Base-by-base conservation (phyloP, 2,888 invertebrate genomes). In the Cataglyphis altisquamis region DNA sequence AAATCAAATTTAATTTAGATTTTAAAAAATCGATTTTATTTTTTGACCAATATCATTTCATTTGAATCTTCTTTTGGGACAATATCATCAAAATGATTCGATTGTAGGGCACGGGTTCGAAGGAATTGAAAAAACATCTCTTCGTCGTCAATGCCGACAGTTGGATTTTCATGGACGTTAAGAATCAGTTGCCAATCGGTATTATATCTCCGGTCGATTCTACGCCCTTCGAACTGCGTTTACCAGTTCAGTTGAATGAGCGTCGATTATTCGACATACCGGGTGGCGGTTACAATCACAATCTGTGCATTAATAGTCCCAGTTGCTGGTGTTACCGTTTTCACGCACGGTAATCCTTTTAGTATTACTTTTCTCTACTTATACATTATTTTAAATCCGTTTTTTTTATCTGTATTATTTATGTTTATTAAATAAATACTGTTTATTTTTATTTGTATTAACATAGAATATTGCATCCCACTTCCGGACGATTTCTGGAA, bases 201-300 rank as follows among this genome's bases (percentile, higher is more conserved):
- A 60, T 39, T 66, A 89, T 91, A 41, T 55, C 75, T 80, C 84
- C 90, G 3, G 91, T 93, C 18, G 88, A 94, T 41, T 73, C 94
- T 21, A 95, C 95, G 0, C 86, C 93, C 3, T 95, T 95, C 88
- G 96, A 96, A 91, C 92, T 96, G 15, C 94, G 95, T 32, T 91
- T 91, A 66, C 95, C 95, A 0, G 94, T 94, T 9, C 90, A 90
- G 68, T 90, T 96, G 70, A 95, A 93, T 41, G 92, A 83, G 89
- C 94, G 83, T 90, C 88, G 64, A 64, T 86, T 94, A 41, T 87
- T 83, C 41, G 83, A 66, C 63, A 92, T 95, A 64, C 94, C 95
- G 0, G 94, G 94, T 15, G 95, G 95, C 64, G 96, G 96, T 48
- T 96, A 95, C 89, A 96, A 96, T 91, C 95, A 95, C 87, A 95